Evolutionary conservation across 2,797 vertebrate genomes (phyloP).

Genomic region (Falco naumanni): DNA sequence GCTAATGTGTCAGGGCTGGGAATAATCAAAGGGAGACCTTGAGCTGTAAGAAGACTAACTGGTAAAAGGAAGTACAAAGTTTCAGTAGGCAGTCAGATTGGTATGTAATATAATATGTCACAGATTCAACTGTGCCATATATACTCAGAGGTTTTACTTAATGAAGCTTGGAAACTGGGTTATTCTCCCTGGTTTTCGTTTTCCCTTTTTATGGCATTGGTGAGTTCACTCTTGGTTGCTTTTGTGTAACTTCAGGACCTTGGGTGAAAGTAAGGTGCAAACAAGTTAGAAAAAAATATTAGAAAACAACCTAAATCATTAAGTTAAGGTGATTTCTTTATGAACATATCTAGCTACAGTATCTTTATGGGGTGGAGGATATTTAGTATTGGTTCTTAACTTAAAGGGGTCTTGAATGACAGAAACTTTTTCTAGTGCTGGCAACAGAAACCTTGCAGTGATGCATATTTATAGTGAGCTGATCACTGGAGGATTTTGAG

Average conservation of each 20-base stretch:
- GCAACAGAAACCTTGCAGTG: background rate
- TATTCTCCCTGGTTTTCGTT: background rate
- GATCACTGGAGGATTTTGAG: slow-evolving; percentile 16
- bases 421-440: background rate
- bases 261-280: background rate
- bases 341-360: background rate
- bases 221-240: background rate
- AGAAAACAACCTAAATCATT: background rate
- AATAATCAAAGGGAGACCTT: slow-evolving; percentile 2
- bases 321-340: background rate
- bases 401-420: background rate
- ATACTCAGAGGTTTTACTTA: background rate
- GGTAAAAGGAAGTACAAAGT: slow-evolving; percentile 3
- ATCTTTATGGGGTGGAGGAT: background rate
- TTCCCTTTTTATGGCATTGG: background rate
- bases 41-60: background rate
- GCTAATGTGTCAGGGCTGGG: background rate
- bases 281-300: background rate
- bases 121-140: background rate
- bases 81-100: background rate
- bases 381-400: background rate
- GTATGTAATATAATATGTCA: background rate
- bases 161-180: background rate
- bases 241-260: background rate
- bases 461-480: background rate